phyloP scores from a whole-genome alignment of 1,140 invertebrate species.

The Drosophila kikkawai region DNA sequence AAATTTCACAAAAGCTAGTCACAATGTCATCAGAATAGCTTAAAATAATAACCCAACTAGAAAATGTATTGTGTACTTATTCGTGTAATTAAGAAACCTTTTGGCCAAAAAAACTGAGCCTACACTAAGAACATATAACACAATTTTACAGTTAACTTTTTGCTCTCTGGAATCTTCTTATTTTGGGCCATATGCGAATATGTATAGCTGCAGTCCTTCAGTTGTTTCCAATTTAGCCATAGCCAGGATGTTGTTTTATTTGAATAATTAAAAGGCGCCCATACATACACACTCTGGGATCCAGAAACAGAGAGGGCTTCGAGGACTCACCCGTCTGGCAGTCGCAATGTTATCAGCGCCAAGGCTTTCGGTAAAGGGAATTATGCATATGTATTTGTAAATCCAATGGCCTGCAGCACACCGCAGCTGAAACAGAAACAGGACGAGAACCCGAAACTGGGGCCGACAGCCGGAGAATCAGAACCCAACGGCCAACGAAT shows the following conservation, averaged over 20 bases:
- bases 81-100: not conserved
- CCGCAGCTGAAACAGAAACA: conserved; percentile 21
- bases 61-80: not conserved
- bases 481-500: conserved; percentile 58
- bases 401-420: conserved; percentile 70
- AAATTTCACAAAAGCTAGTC: not conserved
- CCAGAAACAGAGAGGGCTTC: not conserved
- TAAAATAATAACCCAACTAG: not conserved
- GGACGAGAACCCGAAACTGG: conserved; percentile 13
- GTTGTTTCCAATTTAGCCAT: conserved; percentile 27
- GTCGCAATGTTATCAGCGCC: conserved; percentile 48
- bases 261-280: conserved; percentile 77
- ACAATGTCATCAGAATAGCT: not conserved
- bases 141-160: not conserved
- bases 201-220: conserved; percentile 5
- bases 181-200: not conserved
- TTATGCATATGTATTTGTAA: conserved; percentile 82
- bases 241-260: conserved; percentile 71
- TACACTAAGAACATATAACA: not conserved
- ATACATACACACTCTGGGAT: conserved; percentile 23
- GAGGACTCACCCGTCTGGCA: conserved; percentile 7
- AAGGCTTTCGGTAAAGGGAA: conserved; percentile 70
- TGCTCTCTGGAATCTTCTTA: not conserved
- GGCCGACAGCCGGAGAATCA: conserved; percentile 7
- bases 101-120: not conserved